A percentile compares a stretch with the other conserved stretches of the same genome.
Conservation (phyloP, 2,113 vertebrate genomes). For the Apaloderma vittatum region DNA sequence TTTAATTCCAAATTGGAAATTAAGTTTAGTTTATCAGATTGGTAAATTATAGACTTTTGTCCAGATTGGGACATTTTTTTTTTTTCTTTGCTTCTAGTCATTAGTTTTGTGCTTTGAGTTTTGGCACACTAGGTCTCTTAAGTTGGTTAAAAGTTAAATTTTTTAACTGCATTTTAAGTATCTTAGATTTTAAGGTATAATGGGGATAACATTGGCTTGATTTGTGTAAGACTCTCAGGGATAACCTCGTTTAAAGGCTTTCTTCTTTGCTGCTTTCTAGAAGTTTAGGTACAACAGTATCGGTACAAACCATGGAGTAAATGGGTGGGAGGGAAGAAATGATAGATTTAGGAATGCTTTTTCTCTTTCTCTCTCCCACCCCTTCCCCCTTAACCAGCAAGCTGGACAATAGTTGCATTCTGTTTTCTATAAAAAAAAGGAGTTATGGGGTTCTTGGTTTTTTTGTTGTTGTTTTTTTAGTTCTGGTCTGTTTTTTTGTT, state of each 20-base stretch:
- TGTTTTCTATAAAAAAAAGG: slow-evolving; percentile 21
- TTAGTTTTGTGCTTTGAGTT: slow-evolving; percentile 70
- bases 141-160: slow-evolving; percentile 64
- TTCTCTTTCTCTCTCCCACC: not conserved
- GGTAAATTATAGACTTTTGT: slow-evolving; percentile 92
- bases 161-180: slow-evolving; percentile 45
- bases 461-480: too few relatives aligned
- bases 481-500: not conserved
- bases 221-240: slow-evolving; percentile 82
- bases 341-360: slow-evolving; percentile 13
- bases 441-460: not conserved
- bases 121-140: slow-evolving; percentile 43
- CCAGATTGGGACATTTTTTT: slow-evolving; percentile 85
- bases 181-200: slow-evolving; percentile 66
- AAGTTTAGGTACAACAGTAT: slow-evolving; percentile 39
- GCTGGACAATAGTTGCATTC: not conserved
- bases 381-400: not conserved
- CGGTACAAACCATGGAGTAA: slow-evolving; percentile 31
- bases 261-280: slow-evolving; percentile 61
- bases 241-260: slow-evolving; percentile 75
- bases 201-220: slow-evolving; percentile 66
- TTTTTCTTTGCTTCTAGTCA: slow-evolving; percentile 56
- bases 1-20: slow-evolving; percentile 99
- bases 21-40: slow-evolving; percentile 96
- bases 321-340: slow-evolving; percentile 10